A percentile compares a stretch with the other conserved stretches of the same genome.
phyloP scores from a whole-genome alignment of 2,888 invertebrate species.

The Dascillus cervinus region DNA sequence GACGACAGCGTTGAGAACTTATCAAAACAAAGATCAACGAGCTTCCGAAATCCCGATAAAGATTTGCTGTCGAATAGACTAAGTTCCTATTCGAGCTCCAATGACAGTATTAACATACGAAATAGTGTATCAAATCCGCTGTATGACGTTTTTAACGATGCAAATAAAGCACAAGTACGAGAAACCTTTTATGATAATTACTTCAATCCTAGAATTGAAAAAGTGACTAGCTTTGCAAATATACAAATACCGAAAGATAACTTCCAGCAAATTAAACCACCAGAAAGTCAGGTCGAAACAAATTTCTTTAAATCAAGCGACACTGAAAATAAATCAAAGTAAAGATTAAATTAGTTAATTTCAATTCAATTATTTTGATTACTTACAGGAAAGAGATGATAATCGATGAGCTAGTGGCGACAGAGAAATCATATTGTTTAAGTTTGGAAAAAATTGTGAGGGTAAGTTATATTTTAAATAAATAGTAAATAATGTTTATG shows the following conservation, averaged over 20 bases:
- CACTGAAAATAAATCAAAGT: constrained; percentile 11
- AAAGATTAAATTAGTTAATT: constrained; percentile 1
- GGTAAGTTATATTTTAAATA: too few relatives aligned
- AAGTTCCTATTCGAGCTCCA: too few relatives aligned
- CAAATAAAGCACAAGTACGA: too few relatives aligned
- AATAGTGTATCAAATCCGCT: too few relatives aligned
- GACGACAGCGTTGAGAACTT: background rate
- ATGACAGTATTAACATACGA: too few relatives aligned
- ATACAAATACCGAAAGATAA: constrained; percentile 3
- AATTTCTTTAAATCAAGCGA: too few relatives aligned
- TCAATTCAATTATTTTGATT: background rate
- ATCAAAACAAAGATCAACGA: background rate
- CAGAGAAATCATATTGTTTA: constrained; percentile 33
- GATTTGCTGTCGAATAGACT: too few relatives aligned
- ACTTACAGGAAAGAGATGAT: constrained; percentile 28
- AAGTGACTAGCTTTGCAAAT: too few relatives aligned
- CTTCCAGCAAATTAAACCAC: background rate
- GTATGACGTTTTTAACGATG: too few relatives aligned
- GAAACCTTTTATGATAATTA: constrained; percentile 10
- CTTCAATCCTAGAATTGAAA: constrained; percentile 11
- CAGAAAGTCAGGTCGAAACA: background rate
- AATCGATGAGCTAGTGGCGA: constrained; percentile 33
- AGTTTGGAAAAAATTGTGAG: constrained; percentile 29
- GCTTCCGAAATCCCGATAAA: background rate
- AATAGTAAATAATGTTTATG: too few relatives aligned